These are phyloP conservation scores for Neotragus pygmaeus DNA, from an alignment of 2,113 vertebrate species.

Conservation along the genomic window DNA sequence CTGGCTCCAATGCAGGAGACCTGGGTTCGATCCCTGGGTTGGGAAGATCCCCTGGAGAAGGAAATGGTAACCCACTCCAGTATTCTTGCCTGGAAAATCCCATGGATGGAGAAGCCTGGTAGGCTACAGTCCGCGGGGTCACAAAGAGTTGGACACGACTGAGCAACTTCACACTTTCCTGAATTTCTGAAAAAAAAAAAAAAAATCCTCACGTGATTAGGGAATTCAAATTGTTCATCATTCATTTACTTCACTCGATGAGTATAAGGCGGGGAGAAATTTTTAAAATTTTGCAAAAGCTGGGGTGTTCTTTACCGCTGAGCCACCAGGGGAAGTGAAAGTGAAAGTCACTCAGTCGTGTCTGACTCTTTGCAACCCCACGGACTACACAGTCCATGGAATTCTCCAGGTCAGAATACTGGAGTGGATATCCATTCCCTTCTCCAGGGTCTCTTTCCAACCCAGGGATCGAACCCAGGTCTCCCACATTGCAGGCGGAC, in stretches of 20 bases:
- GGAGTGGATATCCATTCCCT: not conserved
- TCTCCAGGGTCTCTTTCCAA: not conserved
- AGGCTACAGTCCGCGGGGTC: no score
- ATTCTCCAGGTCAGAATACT: not conserved
- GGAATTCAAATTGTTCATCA: not conserved
- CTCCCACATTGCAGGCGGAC: fast-evolving
- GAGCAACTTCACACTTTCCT: not conserved
- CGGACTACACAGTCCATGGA: not conserved
- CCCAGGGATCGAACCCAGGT: not conserved
- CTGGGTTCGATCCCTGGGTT: no score
- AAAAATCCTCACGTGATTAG: no score
- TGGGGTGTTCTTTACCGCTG: not conserved
- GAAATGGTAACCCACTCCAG: no score
- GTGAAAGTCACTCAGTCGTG: not conserved
- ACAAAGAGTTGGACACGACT: no score
- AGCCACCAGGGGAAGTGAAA: not conserved
- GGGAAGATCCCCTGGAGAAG: no score
- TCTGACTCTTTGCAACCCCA: not conserved
- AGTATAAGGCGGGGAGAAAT: not conserved
- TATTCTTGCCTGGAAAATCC: no score
- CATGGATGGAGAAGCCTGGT: no score
- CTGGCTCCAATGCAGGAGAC: no score
- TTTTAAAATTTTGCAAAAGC: not conserved
- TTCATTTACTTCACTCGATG: not conserved
- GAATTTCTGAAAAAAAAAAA: not conserved